These are phyloP conservation scores for Caenorhabditis inopinata DNA, from an alignment of 1,140 invertebrate species.

Conservation along the genomic window DNA sequence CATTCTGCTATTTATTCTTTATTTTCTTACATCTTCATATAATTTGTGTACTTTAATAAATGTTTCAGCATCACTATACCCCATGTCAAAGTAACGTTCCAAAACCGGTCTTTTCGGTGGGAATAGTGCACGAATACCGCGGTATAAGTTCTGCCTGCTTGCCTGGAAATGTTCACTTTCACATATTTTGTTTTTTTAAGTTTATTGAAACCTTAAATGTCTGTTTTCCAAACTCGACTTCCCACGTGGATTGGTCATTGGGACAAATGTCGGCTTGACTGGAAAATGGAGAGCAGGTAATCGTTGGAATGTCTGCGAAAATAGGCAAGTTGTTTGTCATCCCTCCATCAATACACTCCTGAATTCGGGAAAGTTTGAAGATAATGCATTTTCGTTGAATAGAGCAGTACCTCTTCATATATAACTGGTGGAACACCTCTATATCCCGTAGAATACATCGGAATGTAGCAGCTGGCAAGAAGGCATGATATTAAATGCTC, in stretches of 20 bases:
- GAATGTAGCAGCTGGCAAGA: constrained; percentile 68
- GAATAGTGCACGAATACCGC: constrained; percentile 67
- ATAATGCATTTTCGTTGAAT: no score
- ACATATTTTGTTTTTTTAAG: constrained; percentile 49
- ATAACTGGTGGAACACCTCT: constrained; percentile 63
- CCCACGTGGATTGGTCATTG: constrained; percentile 30
- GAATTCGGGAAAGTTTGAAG: no score
- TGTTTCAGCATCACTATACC: constrained; percentile 63
- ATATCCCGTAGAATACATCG: constrained; percentile 66
- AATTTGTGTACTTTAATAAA: not conserved
- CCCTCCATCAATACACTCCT: constrained; percentile 68
- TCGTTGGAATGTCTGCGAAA: constrained; percentile 66
- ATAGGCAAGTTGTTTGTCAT: constrained; percentile 67
- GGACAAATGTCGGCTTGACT: constrained; percentile 53
- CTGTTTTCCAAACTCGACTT: not conserved
- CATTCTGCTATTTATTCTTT: not conserved
- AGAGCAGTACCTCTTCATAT: constrained; percentile 64
- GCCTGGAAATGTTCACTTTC: constrained; percentile 64
- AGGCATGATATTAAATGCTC: constrained; percentile 56
- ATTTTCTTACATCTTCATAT: not conserved
- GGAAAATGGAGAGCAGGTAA: constrained; percentile 59
- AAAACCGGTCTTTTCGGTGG: constrained; percentile 65
- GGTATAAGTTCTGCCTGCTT: constrained; percentile 66
- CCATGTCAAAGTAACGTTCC: constrained; percentile 66
- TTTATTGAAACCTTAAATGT: constrained; percentile 60